A percentile compares a stretch with the other conserved stretches of the same genome.
Conservation (phyloP, 2,113 vertebrate genomes). For the Eublepharis macularius region DNA sequence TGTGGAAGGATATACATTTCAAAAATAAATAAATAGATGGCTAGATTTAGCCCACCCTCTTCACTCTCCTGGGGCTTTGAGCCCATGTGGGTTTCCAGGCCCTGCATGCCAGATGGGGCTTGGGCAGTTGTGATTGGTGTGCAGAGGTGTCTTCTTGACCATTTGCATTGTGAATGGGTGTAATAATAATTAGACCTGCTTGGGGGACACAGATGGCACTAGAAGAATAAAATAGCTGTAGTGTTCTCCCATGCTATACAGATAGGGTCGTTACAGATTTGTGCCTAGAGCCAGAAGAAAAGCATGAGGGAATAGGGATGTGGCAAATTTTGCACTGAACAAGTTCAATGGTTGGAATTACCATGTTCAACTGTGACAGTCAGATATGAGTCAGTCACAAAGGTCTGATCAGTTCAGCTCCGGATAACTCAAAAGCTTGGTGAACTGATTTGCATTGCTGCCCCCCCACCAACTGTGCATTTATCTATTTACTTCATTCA, state of each 20-base stretch:
- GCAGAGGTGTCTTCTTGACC: not conserved
- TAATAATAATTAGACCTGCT: not conserved
- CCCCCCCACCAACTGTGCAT: too few species aligned
- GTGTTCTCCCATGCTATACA: not conserved
- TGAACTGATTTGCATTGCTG: too few species aligned
- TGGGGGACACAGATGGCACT: not conserved
- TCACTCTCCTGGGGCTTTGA: not conserved
- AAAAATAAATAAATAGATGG: not conserved
- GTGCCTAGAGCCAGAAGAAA: not conserved
- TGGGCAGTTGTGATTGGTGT: not conserved
- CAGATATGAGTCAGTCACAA: too few species aligned
- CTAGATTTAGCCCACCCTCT: not conserved
- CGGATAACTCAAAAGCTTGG: too few species aligned
- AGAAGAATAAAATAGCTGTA: not conserved
- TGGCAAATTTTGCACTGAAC: too few species aligned
- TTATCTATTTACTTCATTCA: too few species aligned
- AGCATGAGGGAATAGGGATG: not conserved
- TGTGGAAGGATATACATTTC: not conserved
- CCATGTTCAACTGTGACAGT: too few species aligned
- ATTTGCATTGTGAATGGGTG: not conserved
- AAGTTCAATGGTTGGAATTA: too few species aligned
- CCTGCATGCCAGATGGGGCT: too few species aligned
- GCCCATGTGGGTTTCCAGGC: not conserved
- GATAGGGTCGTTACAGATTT: not conserved
- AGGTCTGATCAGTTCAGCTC: too few species aligned